phyloP scores from a whole-genome alignment of 2,113 vertebrate genomes.

The Rhinoptilus africanus region DNA sequence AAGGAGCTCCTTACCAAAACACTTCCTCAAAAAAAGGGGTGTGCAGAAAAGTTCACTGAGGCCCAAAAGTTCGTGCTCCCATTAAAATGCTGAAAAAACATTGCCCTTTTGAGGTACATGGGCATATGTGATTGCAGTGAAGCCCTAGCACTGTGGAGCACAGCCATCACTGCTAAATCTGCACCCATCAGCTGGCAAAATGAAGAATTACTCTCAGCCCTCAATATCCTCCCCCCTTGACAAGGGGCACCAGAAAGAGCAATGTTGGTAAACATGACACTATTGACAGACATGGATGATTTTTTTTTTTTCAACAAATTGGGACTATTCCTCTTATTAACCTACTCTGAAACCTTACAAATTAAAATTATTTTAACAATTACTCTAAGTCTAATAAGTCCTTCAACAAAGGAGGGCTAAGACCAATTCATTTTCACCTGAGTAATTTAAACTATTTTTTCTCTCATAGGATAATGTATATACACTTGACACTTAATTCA shows the following conservation, averaged over 20 bases:
- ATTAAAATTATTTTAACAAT: neutral
- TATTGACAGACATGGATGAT: neutral
- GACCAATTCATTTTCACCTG: neutral
- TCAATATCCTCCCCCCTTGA: rapidly evolving
- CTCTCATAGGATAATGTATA: neutral
- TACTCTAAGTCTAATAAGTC: neutral
- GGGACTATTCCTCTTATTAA: neutral
- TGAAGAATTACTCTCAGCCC: neutral
- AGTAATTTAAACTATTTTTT: neutral
- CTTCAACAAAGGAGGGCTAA: neutral
- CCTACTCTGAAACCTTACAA: neutral
- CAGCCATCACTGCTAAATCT: neutral
- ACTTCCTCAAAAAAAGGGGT: neutral
- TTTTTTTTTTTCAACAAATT: neutral
- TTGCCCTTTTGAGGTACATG: neutral
- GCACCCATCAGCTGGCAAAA: neutral
- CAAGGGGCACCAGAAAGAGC: neutral
- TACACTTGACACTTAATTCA: neutral
- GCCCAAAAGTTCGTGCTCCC: neutral
- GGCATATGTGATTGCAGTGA: neutral
- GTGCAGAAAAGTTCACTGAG: neutral
- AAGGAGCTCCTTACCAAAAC: neutral
- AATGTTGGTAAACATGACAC: neutral
- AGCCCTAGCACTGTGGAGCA: rapidly evolving
- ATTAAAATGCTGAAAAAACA: neutral